These are phyloP conservation scores for Colossoma macropomum DNA, from an alignment of 2,113 vertebrate genomes.

Conservation along the genomic window DNA sequence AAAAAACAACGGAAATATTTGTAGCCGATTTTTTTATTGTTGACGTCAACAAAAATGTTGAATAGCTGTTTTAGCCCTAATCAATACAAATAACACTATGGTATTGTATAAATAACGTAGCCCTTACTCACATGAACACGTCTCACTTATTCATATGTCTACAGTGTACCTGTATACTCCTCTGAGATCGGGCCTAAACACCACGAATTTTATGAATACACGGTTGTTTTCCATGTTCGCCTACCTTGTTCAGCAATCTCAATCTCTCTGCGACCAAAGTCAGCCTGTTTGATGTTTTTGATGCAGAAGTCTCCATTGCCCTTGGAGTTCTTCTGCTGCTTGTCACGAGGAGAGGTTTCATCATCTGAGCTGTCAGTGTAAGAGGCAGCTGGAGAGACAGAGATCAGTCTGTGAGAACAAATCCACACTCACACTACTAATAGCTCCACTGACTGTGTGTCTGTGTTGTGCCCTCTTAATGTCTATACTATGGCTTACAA, in stretches of 20 bases:
- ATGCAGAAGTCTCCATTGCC: conserved; percentile 96
- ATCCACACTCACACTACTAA: neutral
- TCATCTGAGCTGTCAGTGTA: conserved; percentile 99
- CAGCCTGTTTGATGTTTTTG: conserved; percentile 97
- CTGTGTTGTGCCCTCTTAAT: neutral
- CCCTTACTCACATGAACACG: no score
- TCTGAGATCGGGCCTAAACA: neutral
- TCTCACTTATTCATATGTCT: neutral
- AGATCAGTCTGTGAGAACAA: neutral
- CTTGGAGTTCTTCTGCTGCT: conserved; percentile 97
- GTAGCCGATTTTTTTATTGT: no score
- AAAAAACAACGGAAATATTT: no score
- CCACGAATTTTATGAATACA: neutral
- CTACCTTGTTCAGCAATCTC: conserved; percentile 97
- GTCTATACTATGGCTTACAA: no score
- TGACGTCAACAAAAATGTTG: no score
- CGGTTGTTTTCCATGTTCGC: neutral
- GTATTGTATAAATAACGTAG: neutral
- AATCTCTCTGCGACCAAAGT: conserved; percentile 96
- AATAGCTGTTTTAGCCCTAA: no score
- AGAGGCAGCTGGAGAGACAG: conserved; percentile 86
- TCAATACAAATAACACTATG: no score
- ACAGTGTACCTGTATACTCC: neutral
- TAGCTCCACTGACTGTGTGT: neutral
- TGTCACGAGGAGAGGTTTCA: conserved; percentile 96